These are phyloP conservation scores for Sarotherodon lohbergeri DNA, from an alignment of 2,113 vertebrate genomes.

Conservation along the genomic window DNA sequence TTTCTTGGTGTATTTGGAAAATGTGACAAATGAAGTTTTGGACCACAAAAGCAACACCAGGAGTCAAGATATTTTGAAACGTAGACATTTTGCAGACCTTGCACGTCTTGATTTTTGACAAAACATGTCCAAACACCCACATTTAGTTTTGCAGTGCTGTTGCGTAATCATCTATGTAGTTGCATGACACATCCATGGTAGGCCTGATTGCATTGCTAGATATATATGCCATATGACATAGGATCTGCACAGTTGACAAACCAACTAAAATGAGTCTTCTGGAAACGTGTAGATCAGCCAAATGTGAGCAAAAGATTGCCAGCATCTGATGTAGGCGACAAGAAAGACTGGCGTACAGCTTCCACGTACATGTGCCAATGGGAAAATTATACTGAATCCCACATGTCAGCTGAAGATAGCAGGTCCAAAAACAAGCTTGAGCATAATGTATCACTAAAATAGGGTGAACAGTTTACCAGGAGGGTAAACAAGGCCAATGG, in stretches of 20 bases:
- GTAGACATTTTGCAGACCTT: not conserved
- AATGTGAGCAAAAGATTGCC: not conserved
- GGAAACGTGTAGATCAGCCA: not conserved
- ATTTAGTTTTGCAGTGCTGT: conserved; percentile 27
- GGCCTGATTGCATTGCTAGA: not conserved
- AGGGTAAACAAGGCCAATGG: not conserved
- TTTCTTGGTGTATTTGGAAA: not conserved
- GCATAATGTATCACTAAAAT: not conserved
- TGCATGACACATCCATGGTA: not conserved
- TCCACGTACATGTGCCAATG: not conserved
- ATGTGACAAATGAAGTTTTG: not conserved
- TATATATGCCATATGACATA: not conserved
- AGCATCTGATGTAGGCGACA: not conserved
- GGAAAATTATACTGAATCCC: not conserved
- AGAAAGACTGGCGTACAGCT: not conserved
- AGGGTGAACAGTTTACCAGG: not conserved
- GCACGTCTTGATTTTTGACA: not conserved
- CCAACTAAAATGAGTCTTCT: not conserved
- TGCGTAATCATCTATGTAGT: not conserved
- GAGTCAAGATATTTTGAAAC: not conserved
- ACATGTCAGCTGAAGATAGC: not conserved
- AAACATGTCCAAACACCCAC: not conserved
- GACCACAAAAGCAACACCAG: not conserved
- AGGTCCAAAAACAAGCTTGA: not conserved
- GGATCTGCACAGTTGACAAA: not conserved